phyloP scores from a whole-genome alignment of 2,113 vertebrate species.

The Enhydra lutris region DNA sequence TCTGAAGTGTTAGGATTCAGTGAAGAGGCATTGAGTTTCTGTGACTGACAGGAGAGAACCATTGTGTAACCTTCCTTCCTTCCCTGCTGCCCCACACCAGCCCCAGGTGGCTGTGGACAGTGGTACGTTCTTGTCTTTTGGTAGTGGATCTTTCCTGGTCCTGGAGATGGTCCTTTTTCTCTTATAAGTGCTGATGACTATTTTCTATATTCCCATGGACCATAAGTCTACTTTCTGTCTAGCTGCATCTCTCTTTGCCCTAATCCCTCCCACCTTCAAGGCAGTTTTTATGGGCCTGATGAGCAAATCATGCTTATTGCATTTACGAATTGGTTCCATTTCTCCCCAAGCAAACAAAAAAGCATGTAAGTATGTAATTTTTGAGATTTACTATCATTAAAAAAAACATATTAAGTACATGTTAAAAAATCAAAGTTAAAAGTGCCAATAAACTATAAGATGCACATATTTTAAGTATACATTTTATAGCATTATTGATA shows the following conservation, averaged over 20 bases:
- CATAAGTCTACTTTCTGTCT: background rate
- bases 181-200: background rate
- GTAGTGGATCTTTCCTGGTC: background rate
- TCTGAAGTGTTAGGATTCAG: background rate
- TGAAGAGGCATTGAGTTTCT: background rate
- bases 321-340: background rate
- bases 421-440: background rate
- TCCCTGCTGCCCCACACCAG: background rate
- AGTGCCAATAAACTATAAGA: background rate
- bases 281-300: background rate
- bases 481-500: background rate
- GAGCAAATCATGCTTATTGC: background rate
- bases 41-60: background rate
- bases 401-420: background rate
- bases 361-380: background rate
- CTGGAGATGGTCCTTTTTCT: background rate
- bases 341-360: background rate
- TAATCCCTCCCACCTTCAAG: too few species aligned
- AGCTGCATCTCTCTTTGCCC: background rate
- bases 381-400: background rate
- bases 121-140: background rate
- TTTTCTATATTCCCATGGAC: background rate
- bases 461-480: background rate
- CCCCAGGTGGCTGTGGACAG: background rate
- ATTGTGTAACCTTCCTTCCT: background rate